Conservation (phyloP, 2,113 vertebrate genomes). For the Lophius piscatorius region DNA sequence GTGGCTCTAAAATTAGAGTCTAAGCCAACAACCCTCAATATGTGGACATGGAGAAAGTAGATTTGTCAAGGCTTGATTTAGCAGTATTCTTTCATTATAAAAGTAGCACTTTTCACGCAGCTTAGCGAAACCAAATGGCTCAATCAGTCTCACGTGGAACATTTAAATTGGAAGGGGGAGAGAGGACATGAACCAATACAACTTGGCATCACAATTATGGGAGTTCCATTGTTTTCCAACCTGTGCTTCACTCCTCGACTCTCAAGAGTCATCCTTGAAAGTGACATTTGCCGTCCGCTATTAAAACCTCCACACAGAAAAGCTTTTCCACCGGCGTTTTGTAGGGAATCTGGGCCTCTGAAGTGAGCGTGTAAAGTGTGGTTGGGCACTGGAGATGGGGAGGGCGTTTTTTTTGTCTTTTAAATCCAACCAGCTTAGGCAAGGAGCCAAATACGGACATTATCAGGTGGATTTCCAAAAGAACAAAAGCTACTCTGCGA, state of each 20-base stretch:
- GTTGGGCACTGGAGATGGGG: conserved; percentile 37
- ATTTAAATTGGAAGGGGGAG: conserved; percentile 15
- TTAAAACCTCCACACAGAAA: conserved; percentile 34
- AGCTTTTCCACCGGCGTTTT: conserved; percentile 40
- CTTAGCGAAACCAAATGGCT: conserved; percentile 68
- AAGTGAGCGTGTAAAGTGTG: conserved; percentile 46
- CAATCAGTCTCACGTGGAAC: conserved; percentile 65
- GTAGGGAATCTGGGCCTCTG: conserved; percentile 55
- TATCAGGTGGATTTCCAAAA: conserved; percentile 73
- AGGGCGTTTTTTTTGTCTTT: conserved; percentile 29
- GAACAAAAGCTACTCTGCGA: conserved; percentile 66
- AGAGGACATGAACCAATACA: conserved; percentile 50
- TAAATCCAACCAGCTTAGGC: conserved; percentile 64
- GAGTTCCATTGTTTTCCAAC: conserved; percentile 47
- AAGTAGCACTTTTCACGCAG: conserved; percentile 66
- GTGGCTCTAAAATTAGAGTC: conserved; percentile 73
- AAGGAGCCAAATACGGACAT: conserved; percentile 51
- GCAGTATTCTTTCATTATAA: conserved; percentile 70
- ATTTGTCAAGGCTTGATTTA: conserved; percentile 79
- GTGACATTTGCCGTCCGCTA: conserved; percentile 31
- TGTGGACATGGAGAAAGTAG: conserved; percentile 72
- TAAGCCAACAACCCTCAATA: conserved; percentile 70
- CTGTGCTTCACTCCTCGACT: conserved; percentile 55
- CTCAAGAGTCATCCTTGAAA: conserved; percentile 36
- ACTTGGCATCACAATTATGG: conserved; percentile 30